Base-by-base conservation (phyloP, 2,888 invertebrate genomes). In the Stenodema calcarata region DNA sequence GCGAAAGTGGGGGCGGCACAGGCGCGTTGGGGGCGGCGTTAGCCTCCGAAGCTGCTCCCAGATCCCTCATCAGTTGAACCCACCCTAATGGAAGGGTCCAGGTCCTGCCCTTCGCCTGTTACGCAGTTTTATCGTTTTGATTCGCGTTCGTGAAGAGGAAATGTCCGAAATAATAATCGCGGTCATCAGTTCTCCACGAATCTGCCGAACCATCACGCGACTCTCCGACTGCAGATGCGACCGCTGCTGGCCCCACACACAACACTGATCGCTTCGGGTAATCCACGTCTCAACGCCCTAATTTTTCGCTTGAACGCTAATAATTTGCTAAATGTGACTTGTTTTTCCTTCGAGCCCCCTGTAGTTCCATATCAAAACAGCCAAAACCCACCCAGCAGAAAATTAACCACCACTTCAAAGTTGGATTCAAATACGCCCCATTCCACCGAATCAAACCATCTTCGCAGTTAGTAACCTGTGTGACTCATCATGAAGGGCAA, bases 241-340 rank as follows among this genome's bases (percentile, higher is more conserved):
- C 69, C 82, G n/a, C 27, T 47, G 4, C 80, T 54, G 82, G 62
- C 69, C 35, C 9, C 54, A 82, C 82, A 82, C 62, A 82, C 62
- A 69, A n/a, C 42, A 82, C 82, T 82, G 82, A 82, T 82, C 69
- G 28, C 35, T 14, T 18, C 18, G 82, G 82, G 82, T 82, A 82
- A 82, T 16, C 35, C 35, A 35, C 23, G 14, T 9, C n/a, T 44
- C 12, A 14, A 44, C 47, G 78, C 44, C 44, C 78, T 78, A 44
- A 44, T 44, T 75, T 41, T 12, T 41, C 0, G 14, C 16, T 12
- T 18, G 14, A 28, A 69, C 35, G 2, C 28, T n/a, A 28, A 69
- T 69, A 28, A 27, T 69, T 69, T 69, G 47, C 6, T 69, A 4
- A 18, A 16, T 4, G 7, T 35, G 2, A 35, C 35, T n/a, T n/a